A percentile compares a stretch with the other conserved stretches of the same genome.
These are phyloP conservation scores for Uria lomvia DNA, from an alignment of 2,113 vertebrate genomes.

Conservation along the genomic window DNA sequence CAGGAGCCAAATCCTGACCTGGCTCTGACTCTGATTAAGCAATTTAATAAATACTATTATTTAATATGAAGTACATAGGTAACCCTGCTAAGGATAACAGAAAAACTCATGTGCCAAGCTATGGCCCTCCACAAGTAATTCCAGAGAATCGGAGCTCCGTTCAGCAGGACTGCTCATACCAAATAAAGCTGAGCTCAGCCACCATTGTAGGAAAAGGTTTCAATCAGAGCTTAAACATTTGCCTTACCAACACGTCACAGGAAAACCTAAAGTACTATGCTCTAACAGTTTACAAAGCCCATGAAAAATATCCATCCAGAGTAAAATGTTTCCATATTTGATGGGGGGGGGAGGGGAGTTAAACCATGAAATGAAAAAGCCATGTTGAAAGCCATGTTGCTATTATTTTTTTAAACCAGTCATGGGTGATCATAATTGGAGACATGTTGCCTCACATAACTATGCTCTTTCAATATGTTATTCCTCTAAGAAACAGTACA, in stretches of 20 bases:
- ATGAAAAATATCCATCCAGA: not conserved
- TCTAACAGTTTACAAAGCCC: not conserved
- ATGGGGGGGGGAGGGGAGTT: not conserved
- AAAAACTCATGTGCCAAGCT: not conserved
- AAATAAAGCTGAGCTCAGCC: not conserved
- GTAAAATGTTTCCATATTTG: not conserved
- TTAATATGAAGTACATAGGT: not conserved
- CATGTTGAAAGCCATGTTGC: accelerated
- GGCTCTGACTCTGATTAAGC: not conserved
- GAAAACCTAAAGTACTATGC: not conserved
- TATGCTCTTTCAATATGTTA: not conserved
- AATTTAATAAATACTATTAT: not conserved
- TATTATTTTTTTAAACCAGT: not conserved
- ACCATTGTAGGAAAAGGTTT: not conserved
- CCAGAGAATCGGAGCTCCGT: not conserved
- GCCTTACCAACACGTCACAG: not conserved
- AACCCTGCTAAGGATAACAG: not conserved
- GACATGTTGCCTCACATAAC: not conserved
- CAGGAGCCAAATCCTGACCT: not conserved
- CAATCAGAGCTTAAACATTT: not conserved
- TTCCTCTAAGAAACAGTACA: not conserved
- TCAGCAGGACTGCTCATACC: not conserved
- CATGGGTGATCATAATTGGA: not conserved
- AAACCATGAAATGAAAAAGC: not conserved
- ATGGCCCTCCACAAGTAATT: not conserved